These are phyloP conservation scores for Cacoxenus indagator DNA, from an alignment of 2,888 invertebrate species.

Conservation along the genomic window DNA sequence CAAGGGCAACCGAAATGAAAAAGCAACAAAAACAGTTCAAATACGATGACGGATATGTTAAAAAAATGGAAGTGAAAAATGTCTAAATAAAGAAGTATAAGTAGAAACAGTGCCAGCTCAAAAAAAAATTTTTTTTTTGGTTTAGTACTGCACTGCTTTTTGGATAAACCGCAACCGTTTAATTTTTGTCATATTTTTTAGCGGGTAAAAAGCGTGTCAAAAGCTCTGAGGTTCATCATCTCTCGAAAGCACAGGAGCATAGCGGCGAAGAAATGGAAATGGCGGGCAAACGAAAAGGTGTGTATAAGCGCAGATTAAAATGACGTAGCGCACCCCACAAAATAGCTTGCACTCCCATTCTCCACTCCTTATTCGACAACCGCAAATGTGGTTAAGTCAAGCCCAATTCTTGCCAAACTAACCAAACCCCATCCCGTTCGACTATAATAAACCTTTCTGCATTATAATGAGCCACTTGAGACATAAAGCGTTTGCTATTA, in stretches of 20 bases:
- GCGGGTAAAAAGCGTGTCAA: slow-evolving; percentile 68
- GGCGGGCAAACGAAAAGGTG: slow-evolving; percentile 71
- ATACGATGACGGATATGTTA: slow-evolving; percentile 32
- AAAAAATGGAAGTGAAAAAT: background rate
- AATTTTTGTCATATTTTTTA: slow-evolving; percentile 37
- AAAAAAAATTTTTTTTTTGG: slow-evolving; percentile 6
- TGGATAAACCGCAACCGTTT: background rate
- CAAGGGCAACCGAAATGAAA: slow-evolving; percentile 35
- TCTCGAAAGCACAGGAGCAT: slow-evolving; percentile 65
- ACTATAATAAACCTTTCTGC: background rate
- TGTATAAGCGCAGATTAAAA: slow-evolving; percentile 25
- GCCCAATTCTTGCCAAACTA: slow-evolving; percentile 25
- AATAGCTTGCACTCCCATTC: background rate
- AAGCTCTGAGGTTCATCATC: slow-evolving; percentile 68
- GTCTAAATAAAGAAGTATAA: background rate
- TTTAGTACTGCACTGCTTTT: background rate
- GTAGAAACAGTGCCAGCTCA: slow-evolving; percentile 33
- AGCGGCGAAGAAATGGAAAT: slow-evolving; percentile 70
- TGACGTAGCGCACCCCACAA: slow-evolving; percentile 25
- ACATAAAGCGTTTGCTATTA: slow-evolving; percentile 31
- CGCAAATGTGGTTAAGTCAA: slow-evolving; percentile 4
- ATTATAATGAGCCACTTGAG: slow-evolving; percentile 61
- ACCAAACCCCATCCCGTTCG: slow-evolving; percentile 18
- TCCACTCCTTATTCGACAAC: background rate
- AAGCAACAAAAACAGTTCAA: slow-evolving; percentile 48